Percentiles rank a stretch among this genome's conserved stretches.
phyloP scores from a whole-genome alignment of 2,113 vertebrate genomes.

The Ploceus nigricollis region DNA sequence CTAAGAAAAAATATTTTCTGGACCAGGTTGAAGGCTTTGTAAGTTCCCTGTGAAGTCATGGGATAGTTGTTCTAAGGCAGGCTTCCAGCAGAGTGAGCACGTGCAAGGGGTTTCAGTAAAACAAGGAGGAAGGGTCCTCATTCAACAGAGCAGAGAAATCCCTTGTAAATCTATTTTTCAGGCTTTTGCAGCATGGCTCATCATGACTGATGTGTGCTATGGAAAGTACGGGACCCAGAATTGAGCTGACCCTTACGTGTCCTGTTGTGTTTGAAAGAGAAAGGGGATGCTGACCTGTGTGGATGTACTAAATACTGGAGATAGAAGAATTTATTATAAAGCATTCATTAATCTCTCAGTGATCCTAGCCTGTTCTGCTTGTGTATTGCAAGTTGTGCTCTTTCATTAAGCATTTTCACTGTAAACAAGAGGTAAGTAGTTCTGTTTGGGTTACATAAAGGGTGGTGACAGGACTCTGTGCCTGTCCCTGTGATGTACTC shows the following conservation, averaged over 20 bases:
- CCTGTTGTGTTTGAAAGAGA: neutral
- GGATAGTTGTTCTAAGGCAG: neutral
- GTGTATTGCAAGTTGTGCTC: neutral
- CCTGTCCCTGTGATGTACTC: neutral
- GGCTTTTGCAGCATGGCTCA: neutral
- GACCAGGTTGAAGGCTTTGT: neutral
- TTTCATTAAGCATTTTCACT: neutral
- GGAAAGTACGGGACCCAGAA: neutral
- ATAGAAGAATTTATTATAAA: neutral
- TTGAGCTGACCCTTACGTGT: neutral
- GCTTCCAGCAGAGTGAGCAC: neutral
- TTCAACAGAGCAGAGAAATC: neutral
- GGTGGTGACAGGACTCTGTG: neutral
- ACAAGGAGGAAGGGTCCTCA: neutral
- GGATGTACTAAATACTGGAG: neutral
- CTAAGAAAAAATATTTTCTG: neutral
- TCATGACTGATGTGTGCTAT: neutral
- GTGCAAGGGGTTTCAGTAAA: neutral
- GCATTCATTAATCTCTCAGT: neutral
- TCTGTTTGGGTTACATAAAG: neutral
- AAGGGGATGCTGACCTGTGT: rapidly evolving
- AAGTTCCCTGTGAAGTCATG: neutral
- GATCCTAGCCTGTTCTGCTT: neutral
- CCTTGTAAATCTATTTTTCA: neutral
- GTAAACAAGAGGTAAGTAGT: neutral